Conservation (phyloP, 2,113 vertebrate species). For the Zootoca vivipara region DNA sequence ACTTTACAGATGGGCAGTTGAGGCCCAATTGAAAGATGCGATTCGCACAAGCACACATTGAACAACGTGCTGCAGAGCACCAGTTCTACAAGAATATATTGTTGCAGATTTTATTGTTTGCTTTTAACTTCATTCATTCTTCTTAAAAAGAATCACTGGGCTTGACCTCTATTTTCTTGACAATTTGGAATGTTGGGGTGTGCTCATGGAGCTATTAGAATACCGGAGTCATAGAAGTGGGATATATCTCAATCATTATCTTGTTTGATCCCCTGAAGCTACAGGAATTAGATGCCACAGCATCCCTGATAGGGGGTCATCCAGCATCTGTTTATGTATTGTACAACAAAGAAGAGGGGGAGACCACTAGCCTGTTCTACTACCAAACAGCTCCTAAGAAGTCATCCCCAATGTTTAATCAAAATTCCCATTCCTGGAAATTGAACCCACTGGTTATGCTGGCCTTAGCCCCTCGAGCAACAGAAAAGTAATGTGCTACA, state of each 20-base stretch:
- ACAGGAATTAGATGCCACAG: not conserved
- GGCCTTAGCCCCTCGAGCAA: not conserved
- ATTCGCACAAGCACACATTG: not conserved
- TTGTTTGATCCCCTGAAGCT: not conserved
- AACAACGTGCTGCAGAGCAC: not conserved
- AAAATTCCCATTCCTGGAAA: not conserved
- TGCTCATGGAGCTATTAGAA: not conserved
- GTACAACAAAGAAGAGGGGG: no score
- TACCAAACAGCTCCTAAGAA: not conserved
- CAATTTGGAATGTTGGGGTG: not conserved
- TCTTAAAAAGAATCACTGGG: not conserved
- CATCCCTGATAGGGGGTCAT: not conserved
- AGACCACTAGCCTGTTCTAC: not conserved
- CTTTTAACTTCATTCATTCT: not conserved
- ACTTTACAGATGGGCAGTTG: constrained; percentile 1
- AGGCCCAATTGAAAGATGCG: not conserved
- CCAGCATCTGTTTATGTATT: no score
- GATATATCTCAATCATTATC: not conserved
- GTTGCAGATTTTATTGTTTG: not conserved
- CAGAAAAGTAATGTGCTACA: not conserved
- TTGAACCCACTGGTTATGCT: not conserved
- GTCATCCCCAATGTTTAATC: not conserved
- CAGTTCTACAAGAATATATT: not conserved
- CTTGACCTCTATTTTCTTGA: not conserved
- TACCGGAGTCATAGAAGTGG: not conserved